phyloP scores from a whole-genome alignment of 1,140 invertebrate genomes.

The Choristoneura fumiferana region DNA sequence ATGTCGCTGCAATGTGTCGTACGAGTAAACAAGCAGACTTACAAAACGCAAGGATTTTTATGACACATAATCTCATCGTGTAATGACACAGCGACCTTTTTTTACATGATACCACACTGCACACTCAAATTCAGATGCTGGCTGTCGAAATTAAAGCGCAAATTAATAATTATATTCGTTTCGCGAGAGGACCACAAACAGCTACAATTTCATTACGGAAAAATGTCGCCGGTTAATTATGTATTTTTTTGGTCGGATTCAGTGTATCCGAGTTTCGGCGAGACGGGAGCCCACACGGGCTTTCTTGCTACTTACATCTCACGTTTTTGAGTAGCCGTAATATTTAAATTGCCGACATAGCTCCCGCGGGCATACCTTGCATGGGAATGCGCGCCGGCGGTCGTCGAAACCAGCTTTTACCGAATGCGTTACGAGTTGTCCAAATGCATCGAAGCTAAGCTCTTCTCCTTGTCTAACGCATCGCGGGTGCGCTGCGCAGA shows the following conservation, averaged over 20 bases:
- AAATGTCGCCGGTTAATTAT: conserved; percentile 67
- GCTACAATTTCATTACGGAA: conserved; percentile 70
- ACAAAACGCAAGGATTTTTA: conserved; percentile 48
- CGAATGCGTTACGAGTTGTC: conserved; percentile 62
- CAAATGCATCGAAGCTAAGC: conserved; percentile 44
- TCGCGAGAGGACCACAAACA: conserved; percentile 37
- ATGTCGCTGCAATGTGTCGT: conserved; percentile 12
- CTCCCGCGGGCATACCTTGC: conserved; percentile 70
- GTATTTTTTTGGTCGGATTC: conserved; percentile 58
- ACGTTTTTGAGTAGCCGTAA: conserved; percentile 75
- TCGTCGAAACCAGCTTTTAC: conserved; percentile 68
- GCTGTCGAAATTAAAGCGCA: conserved; percentile 42
- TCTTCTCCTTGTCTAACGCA: conserved; percentile 58
- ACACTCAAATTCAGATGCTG: conserved; percentile 39
- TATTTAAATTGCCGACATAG: conserved; percentile 75
- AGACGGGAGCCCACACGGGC: conserved; percentile 62
- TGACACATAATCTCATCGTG: conserved; percentile 58
- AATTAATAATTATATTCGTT: conserved; percentile 57
- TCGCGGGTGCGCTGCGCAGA: conserved; percentile 35
- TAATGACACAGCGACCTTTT: conserved; percentile 40
- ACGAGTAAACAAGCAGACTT: conserved; percentile 19
- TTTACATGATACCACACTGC: conserved; percentile 42
- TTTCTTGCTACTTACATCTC: conserved; percentile 70
- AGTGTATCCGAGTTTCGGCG: conserved; percentile 59
- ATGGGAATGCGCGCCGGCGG: conserved; percentile 70